Base-by-base conservation (phyloP, 2,113 vertebrate species). In the Toxotes jaculatrix region DNA sequence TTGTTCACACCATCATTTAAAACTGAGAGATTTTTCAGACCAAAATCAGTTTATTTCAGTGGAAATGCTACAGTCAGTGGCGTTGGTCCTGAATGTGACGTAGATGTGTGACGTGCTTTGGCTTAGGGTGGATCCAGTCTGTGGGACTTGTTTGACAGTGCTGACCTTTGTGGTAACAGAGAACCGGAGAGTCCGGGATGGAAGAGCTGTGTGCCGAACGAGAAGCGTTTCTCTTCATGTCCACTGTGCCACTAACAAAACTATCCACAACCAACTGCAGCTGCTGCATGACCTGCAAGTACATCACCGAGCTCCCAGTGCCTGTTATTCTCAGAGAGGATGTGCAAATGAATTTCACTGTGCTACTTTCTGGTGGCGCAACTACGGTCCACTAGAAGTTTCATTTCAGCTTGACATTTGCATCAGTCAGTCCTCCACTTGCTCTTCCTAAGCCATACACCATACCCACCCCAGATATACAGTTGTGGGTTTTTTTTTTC, bases 101-200 rank as follows among this genome's bases (percentile, higher is more conserved):
- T 13, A 51, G 32, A 27, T 16, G 6, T 62, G 42, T n/a, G 68
- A 68, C 27, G 3, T 13, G 40, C 14, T 74, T 42, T 36, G 51
- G 13, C 38, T 14, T 4, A 16, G 32, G 70, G 51, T 71, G 64
- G 49, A 61, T 74, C 77, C 16, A 43, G 57, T 77, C 21, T 43
- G 47, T 49, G 34, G 64, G 66, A 53, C 19, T 5, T 4, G 31
- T 66, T 31, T 23, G 74, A 70, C 79, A 76, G 67, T 10, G 1
- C 69, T 73, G 62, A 88, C 90, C 85, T 79, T 57, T 60, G 31
- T 34, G 31, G 31, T 38, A 76, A 66, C 40, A 13, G 16, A 38
- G 21, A 56, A 32, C 7, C 3, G 14, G 7, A 71, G 23, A 36
- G 42, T 67, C 38, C n/a, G 23, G 60, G 34, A 17, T 31, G 9